phyloP scores from a whole-genome alignment of 2,113 vertebrate genomes.

The Scytalopus superciliaris region DNA sequence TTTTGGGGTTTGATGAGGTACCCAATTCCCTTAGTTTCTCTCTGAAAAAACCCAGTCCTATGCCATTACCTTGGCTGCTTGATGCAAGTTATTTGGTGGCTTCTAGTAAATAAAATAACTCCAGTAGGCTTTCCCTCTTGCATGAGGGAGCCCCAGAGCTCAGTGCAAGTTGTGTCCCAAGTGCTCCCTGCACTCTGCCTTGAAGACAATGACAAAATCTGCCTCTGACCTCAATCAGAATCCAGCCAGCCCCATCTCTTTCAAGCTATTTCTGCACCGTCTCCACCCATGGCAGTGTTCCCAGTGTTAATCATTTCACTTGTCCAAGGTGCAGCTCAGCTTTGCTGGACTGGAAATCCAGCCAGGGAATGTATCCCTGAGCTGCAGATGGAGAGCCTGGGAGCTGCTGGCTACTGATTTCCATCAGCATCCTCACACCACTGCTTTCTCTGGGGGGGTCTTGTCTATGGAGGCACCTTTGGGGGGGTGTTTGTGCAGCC shows the following conservation, averaged over 20 bases:
- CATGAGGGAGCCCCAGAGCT: background rate
- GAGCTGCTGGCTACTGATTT: background rate
- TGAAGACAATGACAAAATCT: background rate
- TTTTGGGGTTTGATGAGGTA: background rate
- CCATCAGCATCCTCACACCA: background rate
- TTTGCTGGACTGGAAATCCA: background rate
- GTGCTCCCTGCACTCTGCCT: background rate
- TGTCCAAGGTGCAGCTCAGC: background rate
- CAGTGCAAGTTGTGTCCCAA: background rate
- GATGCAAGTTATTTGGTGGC: background rate
- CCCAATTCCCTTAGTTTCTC: background rate
- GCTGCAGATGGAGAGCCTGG: background rate
- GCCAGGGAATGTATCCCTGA: background rate
- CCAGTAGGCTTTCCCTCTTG: background rate
- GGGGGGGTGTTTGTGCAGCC: background rate
- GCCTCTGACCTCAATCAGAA: background rate
- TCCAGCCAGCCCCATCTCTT: background rate
- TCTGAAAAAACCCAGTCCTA: background rate
- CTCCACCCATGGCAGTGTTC: background rate
- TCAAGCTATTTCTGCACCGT: background rate
- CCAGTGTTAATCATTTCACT: background rate
- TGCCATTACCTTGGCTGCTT: background rate
- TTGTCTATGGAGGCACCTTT: accelerated
- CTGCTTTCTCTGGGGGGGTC: background rate
- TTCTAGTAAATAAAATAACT: background rate